Evolutionary conservation across 2,888 invertebrate genomes (phyloP).

Genomic region (Lycaena phlaeas): DNA sequence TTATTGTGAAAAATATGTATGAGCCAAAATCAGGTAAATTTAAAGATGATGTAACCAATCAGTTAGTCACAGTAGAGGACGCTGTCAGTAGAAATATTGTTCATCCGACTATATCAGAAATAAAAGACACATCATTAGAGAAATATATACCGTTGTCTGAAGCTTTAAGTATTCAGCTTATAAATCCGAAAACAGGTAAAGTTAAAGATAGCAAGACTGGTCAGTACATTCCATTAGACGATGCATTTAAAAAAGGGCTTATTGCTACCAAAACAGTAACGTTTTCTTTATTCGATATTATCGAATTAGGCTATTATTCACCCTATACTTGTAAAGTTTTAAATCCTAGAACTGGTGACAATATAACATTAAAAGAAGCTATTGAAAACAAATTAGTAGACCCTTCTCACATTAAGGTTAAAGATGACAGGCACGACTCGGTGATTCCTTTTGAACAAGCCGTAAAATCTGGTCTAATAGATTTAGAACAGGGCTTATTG

Average conservation of each 20-base stretch:
- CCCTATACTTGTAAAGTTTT: slow-evolving; percentile 82
- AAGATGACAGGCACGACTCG: slow-evolving; percentile 78
- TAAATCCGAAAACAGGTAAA: slow-evolving; percentile 80
- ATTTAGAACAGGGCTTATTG: slow-evolving; percentile 79
- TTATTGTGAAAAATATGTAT: slow-evolving; percentile 80
- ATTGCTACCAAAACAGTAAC: slow-evolving; percentile 80
- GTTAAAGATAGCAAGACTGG: slow-evolving; percentile 82
- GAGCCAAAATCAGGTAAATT: slow-evolving; percentile 80
- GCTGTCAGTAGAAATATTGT: slow-evolving; percentile 85
- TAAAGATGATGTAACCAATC: slow-evolving; percentile 80
- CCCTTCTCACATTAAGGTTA: slow-evolving; percentile 79
- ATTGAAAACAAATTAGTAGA: slow-evolving; percentile 81
- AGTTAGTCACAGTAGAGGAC: slow-evolving; percentile 80
- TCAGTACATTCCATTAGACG: slow-evolving; percentile 77
- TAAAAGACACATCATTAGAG: slow-evolving; percentile 83
- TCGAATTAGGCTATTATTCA: slow-evolving; percentile 84
- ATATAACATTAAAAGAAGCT: slow-evolving; percentile 83
- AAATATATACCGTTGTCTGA: slow-evolving; percentile 82
- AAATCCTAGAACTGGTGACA: slow-evolving; percentile 82
- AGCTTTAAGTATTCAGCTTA: slow-evolving; percentile 79
- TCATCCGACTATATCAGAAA: slow-evolving; percentile 85
- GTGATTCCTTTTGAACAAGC: slow-evolving; percentile 81
- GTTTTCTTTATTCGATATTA: slow-evolving; percentile 81
- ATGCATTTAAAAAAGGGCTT: slow-evolving; percentile 79
- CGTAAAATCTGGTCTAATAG: slow-evolving; percentile 78